These are phyloP conservation scores for Alexandromys fortis DNA, from an alignment of 2,113 vertebrate genomes.

Conservation along the genomic window DNA sequence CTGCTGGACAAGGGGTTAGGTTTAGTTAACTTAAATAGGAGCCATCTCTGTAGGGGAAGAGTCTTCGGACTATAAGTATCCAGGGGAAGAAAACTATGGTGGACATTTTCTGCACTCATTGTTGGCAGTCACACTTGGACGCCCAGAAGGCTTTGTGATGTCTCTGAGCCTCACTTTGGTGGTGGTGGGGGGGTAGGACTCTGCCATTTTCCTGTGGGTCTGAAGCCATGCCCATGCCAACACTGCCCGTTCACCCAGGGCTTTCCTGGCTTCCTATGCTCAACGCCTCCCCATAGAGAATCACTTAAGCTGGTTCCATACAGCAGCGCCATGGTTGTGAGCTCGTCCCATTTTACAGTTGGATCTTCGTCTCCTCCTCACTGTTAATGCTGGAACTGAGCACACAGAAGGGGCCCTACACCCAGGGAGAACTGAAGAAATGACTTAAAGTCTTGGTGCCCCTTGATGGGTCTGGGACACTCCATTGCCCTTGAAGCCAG, in stretches of 20 bases:
- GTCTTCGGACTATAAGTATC: neutral
- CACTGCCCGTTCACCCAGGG: neutral
- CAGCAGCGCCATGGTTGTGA: neutral
- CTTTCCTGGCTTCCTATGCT: neutral
- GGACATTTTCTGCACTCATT: neutral
- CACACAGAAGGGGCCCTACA: neutral
- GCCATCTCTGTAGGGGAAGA: neutral
- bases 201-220: neutral
- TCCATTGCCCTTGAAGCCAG: neutral
- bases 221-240: no score
- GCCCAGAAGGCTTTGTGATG: neutral
- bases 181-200: neutral
- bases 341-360: neutral
- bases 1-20: no score
- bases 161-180: neutral
- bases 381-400: constrained; percentile 21
- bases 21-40: neutral
- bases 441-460: neutral
- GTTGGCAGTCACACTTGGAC: neutral
- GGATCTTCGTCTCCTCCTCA: neutral
- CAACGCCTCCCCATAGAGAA: neutral
- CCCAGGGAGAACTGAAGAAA: neutral
- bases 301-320: neutral
- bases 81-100: neutral
- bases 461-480: neutral